Evolutionary conservation across 2,113 vertebrate genomes (phyloP).

Genomic region (Tragelaphus strepsiceros): DNA sequence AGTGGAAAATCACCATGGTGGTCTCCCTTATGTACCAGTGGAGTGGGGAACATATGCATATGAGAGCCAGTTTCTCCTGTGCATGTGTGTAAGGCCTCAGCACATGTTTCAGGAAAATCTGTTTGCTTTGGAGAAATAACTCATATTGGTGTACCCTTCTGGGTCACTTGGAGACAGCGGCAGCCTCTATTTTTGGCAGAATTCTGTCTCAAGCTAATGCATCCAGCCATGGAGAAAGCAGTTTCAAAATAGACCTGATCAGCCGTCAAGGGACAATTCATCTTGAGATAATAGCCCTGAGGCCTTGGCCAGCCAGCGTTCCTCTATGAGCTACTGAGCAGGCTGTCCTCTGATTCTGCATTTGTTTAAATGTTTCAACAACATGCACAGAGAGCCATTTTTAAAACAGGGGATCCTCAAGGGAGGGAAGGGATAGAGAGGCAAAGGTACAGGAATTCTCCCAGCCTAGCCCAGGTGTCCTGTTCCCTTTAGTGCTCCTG

Average conservation of each 20-base stretch:
- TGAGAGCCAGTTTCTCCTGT: neutral
- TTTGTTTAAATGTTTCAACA: neutral
- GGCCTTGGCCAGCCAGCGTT: rapidly evolving
- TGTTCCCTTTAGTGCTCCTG: rapidly evolving
- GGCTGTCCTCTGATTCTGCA: neutral
- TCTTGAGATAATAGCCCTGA: neutral
- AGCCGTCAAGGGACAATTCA: neutral
- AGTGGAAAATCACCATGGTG: neutral
- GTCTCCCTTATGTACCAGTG: neutral
- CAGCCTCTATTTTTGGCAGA: neutral
- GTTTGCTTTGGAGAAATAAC: neutral
- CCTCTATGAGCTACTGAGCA: neutral
- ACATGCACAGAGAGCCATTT: neutral
- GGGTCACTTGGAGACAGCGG: neutral
- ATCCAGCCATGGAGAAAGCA: neutral
- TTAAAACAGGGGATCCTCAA: neutral
- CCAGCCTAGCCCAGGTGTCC: neutral
- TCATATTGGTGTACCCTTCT: neutral
- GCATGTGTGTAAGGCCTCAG: neutral
- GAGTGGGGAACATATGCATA: too few species aligned
- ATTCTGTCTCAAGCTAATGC: neutral
- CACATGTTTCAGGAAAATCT: neutral
- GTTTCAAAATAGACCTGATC: neutral
- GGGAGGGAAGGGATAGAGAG: neutral
- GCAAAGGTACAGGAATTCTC: neutral